phyloP scores from a whole-genome alignment of 2,888 invertebrate species.

The Agapostemon virescens region DNA sequence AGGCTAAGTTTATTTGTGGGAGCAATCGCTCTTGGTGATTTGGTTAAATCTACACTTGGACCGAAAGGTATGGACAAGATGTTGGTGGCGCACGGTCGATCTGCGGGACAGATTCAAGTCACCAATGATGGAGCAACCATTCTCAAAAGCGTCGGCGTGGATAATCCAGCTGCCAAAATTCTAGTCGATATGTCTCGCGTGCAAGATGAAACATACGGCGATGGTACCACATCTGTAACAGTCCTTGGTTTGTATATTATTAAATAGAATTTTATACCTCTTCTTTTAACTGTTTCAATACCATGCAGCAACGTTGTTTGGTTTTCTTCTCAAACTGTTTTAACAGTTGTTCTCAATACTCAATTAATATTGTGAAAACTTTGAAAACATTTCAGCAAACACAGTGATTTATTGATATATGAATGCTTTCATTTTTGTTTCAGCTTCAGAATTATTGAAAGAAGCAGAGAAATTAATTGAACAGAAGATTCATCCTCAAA shows the following conservation, averaged over 20 bases:
- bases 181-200: constrained; percentile 99
- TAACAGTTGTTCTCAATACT: no score
- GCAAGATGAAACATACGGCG: constrained; percentile 99
- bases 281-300: no score
- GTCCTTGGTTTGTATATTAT: constrained; percentile 85
- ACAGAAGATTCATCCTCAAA: constrained; percentile 98
- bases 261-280: no score
- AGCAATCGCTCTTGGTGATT: constrained; percentile 98
- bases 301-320: no score
- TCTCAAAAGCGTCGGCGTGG: constrained; percentile 96
- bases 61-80: constrained; percentile 99
- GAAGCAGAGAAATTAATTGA: constrained; percentile 97
- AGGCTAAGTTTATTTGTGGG: constrained; percentile 98
- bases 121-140: constrained; percentile 99
- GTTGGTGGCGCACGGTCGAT: constrained; percentile 89
- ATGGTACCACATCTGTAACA: constrained; percentile 99
- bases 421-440: constrained; percentile 64
- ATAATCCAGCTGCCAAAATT: constrained; percentile 99
- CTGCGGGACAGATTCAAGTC: constrained; percentile 93
- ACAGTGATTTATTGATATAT: no score
- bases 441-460: constrained; percentile 94
- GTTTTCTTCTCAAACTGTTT: no score
- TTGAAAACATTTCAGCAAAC: no score
- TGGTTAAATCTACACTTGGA: constrained; percentile 98
- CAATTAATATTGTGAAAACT: no score